phyloP scores from a whole-genome alignment of 2,888 invertebrate genomes.

The Microctonus aethiopoides region DNA sequence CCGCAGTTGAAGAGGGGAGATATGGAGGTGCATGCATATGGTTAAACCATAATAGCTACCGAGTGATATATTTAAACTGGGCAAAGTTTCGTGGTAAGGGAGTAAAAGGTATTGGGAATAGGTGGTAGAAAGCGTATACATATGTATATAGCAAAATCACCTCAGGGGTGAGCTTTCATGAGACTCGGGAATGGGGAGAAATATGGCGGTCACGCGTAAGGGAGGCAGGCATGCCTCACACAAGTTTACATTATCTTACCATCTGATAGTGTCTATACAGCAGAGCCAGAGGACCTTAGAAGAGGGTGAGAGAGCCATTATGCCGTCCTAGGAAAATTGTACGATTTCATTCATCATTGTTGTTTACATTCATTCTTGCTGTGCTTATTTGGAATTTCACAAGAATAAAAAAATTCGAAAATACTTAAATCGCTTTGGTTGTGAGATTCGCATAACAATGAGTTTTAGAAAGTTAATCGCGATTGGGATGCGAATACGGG shows the following conservation, averaged over 20 bases:
- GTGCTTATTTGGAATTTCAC: constrained; percentile 17
- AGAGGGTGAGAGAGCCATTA: not conserved
- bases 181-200: constrained; percentile 13
- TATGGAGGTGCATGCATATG: constrained; percentile 53
- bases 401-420: constrained; percentile 17
- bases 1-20: not conserved
- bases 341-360: constrained; percentile 10
- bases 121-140: constrained; percentile 17
- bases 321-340: not conserved
- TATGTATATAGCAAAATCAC: constrained; percentile 12
- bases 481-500: constrained; percentile 23
- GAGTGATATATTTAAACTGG: constrained; percentile 65
- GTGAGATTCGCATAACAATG: not conserved
- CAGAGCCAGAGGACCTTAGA: constrained; percentile 34
- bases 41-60: constrained; percentile 62
- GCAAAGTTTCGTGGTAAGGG: constrained; percentile 60
- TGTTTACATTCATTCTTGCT: not conserved
- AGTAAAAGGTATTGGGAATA: constrained; percentile 9
- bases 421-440: constrained; percentile 24
- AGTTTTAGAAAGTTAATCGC: constrained; percentile 25
- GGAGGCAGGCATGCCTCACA: constrained; percentile 64
- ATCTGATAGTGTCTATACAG: constrained; percentile 60
- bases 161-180: not conserved
- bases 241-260: constrained; percentile 67
- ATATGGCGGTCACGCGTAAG: constrained; percentile 42